These are phyloP conservation scores for Dipodomys stephensi DNA, from an alignment of 2,113 vertebrate species.

Conservation along the genomic window DNA sequence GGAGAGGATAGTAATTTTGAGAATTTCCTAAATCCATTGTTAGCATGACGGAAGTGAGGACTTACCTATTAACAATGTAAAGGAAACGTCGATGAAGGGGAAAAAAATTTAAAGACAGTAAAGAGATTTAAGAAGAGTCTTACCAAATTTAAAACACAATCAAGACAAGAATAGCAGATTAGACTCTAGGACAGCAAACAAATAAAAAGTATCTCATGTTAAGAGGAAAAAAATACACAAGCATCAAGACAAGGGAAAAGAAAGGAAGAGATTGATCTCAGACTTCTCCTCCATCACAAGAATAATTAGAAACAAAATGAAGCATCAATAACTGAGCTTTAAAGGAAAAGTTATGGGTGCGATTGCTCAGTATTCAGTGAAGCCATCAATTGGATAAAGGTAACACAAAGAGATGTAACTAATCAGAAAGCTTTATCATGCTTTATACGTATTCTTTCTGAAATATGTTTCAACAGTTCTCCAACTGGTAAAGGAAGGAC, in stretches of 20 bases:
- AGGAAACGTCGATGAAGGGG: neutral
- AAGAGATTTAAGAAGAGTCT: neutral
- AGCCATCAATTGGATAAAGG: neutral
- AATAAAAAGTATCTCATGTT: neutral
- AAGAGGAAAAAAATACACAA: neutral
- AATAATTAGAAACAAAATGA: constrained; percentile 45
- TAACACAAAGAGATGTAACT: neutral
- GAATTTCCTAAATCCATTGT: constrained; percentile 11
- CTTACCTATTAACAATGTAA: neutral
- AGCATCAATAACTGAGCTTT: neutral
- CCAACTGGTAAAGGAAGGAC: neutral
- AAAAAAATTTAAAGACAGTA: neutral
- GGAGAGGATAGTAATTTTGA: neutral
- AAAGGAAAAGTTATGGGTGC: neutral
- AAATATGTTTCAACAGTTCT: neutral
- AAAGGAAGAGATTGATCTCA: neutral
- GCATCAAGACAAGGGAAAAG: neutral
- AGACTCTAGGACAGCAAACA: neutral
- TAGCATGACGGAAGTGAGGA: neutral
- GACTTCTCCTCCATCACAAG: constrained; percentile 6
- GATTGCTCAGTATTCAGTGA: neutral
- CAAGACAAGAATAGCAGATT: neutral
- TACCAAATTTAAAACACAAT: constrained; percentile 19
- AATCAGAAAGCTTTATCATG: neutral
- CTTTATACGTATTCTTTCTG: neutral